These are phyloP conservation scores for Heliothis virescens DNA, from an alignment of 1,140 invertebrate species.

Conservation along the genomic window DNA sequence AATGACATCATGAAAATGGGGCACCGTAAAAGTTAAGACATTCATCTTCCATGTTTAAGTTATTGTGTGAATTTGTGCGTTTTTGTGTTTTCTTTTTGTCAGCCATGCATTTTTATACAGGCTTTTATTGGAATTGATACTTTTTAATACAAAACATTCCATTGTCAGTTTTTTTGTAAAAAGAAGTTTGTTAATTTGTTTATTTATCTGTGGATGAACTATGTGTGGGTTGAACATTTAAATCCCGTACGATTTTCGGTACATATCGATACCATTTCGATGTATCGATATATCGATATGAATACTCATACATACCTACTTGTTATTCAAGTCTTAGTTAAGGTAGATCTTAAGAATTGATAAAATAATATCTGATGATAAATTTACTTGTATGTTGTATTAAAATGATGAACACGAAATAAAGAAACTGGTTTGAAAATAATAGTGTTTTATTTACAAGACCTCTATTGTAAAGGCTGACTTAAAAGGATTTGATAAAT, in stretches of 20 bases:
- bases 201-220: conserved; percentile 47
- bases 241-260: conserved; percentile 42
- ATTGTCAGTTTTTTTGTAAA: conserved; percentile 35
- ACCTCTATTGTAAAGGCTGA: too few relatives aligned
- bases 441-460: conserved; percentile 75
- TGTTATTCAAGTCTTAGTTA: conserved; percentile 84
- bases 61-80: conserved; percentile 46
- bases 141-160: conserved; percentile 47
- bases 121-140: conserved; percentile 51
- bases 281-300: conserved; percentile 44
- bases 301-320: conserved; percentile 57
- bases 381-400: conserved; percentile 86
- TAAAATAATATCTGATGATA: conserved; percentile 85
- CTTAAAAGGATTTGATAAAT: too few relatives aligned
- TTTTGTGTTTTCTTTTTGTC: conserved; percentile 46
- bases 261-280: conserved; percentile 47
- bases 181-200: conserved; percentile 51
- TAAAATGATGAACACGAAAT: conserved; percentile 85
- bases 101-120: conserved; percentile 42
- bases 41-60: conserved; percentile 54
- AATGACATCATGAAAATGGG: conserved; percentile 49
- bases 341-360: conserved; percentile 84
- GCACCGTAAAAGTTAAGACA: conserved; percentile 45
- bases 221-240: conserved; percentile 50
- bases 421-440: conserved; percentile 84